Evolutionary conservation across 2,888 invertebrate species (phyloP), one percentile per base, ranked within the genome.

Genomic region (Pterostichus niger): DNA sequence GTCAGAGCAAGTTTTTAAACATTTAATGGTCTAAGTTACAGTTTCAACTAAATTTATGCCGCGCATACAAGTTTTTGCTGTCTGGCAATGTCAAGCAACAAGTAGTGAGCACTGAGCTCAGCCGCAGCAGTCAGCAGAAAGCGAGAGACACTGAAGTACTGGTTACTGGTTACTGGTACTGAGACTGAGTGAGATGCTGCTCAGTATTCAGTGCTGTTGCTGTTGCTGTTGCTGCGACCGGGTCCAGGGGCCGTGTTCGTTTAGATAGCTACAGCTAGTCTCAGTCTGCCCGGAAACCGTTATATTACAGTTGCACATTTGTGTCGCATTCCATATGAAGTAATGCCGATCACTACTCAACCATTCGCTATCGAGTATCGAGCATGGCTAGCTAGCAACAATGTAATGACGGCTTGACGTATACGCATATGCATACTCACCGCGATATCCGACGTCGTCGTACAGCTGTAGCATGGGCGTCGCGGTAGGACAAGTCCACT

Each of bases 361-460:
- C 40, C 40, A 40, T 40, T 40, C 40, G 5, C 2, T 40, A 40
- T 40, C 6, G 40, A 40, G 7, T 40, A 40, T 40, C 40, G 40
- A 40, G 40, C 40, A 40, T 9, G 40, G n/a, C n/a, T n/a, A n/a
- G n/a, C n/a, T n/a, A n/a, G n/a, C n/a, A n/a, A n/a, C n/a, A n/a
- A n/a, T n/a, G 24, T 3, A 24, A 2, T 24, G 24, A 24, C 24
- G 24, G 24, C 24, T 24, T 24, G 24, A 24, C 24, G 24, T 24
- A 24, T 24, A 24, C 24, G 24, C 24, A n/a, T n/a, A n/a, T n/a
- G 35, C 6, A 40, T 89, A 90, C 92, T 92, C 91, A 93, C 93
- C 93, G 91, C 93, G 90, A 90, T 93, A 93, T 88, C 90, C 89
- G 85, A 92, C 92, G 91, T 93, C 93, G 89, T 93, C 93, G 91